Evolutionary conservation across 2,113 vertebrate species (phyloP), one percentile per base, ranked within the genome.

Genomic region (rabbit (Oryctolagus cuniculus)): DNA sequence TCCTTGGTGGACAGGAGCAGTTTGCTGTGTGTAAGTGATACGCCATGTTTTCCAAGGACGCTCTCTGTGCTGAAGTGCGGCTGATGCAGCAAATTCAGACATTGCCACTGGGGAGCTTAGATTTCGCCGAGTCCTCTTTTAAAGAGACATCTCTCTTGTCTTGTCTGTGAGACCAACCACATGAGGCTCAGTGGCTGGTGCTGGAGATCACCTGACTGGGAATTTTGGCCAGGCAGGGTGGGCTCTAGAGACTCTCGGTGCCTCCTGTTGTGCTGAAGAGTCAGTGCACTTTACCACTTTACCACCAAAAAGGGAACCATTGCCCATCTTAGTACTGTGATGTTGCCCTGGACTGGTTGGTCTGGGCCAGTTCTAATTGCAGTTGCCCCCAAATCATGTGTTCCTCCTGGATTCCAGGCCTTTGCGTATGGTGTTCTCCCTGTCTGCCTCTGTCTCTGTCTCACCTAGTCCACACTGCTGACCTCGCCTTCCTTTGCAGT

Each of bases 21-120:
- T 95, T 75, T 97, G 93, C 90, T 53, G 25, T 77, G 64, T 89
- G 87, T 87, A 96, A 98, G 90, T n/a, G 94, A 87, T 38, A 53
- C 55, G 89, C 77, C 73, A 94, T 36, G 7, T 53, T 81, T 87
- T 74, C 51, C 36, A 95, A 96, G 96, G 97, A 84, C 44, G 17
- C 21, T 51, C 84, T 36, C 31, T 86, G 96, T 97, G 38, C 92
- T 96, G 29, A 97, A 96, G 96, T 95, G 44, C 55, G 61, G 87
- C 93, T 97, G 97, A 97, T 38, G 96, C 0, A 3, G 96, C 96
- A 93, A 2, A n/a, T 91, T 95, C 25, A 44, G 38, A 51, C 13
- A 25, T 58, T 27, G 38, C 81, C 49, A 15, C 51, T 13, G 19
- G 77, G 83, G 24, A 34, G 81, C 87, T 95, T 94, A 72, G 80